These are phyloP conservation scores for Pardalotus punctatus DNA, from an alignment of 2,113 vertebrate species.

Conservation along the genomic window DNA sequence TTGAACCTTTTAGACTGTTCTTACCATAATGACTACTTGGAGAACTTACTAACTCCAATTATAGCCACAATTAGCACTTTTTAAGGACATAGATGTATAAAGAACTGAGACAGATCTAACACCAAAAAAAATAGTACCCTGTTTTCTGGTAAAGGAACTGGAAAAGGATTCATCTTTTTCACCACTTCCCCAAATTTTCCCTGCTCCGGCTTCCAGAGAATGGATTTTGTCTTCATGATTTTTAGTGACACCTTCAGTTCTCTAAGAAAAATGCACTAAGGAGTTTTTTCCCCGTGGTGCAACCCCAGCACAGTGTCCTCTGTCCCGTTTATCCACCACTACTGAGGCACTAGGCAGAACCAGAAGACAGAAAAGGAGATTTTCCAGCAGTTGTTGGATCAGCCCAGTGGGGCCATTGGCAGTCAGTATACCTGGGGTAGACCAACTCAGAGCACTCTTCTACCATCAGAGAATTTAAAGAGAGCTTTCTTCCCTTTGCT, in stretches of 20 bases:
- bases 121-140: not conserved
- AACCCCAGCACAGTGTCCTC: not conserved
- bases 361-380: not conserved
- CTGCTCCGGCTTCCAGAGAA: not conserved
- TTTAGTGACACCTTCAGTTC: conserved; percentile 67
- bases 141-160: conserved; percentile 18
- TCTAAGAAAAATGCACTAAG: conserved; percentile 35
- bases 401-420: not conserved
- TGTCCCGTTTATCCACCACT: not conserved
- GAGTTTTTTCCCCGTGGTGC: not conserved
- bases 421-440: not conserved
- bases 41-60: conserved; percentile 45
- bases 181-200: not conserved
- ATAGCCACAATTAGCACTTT: conserved; percentile 53
- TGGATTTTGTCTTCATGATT: conserved; percentile 11
- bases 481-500: not conserved
- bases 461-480: not conserved
- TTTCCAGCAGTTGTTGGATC: not conserved
- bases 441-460: not conserved
- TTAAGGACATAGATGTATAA: not conserved
- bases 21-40: conserved; percentile 40
- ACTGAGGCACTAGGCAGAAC: not conserved
- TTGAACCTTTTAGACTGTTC: conserved; percentile 35
- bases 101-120: conserved; percentile 5
- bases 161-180: conserved; percentile 1